phyloP scores from a whole-genome alignment of 2,113 vertebrate species.

The Ammodytes dubius region DNA sequence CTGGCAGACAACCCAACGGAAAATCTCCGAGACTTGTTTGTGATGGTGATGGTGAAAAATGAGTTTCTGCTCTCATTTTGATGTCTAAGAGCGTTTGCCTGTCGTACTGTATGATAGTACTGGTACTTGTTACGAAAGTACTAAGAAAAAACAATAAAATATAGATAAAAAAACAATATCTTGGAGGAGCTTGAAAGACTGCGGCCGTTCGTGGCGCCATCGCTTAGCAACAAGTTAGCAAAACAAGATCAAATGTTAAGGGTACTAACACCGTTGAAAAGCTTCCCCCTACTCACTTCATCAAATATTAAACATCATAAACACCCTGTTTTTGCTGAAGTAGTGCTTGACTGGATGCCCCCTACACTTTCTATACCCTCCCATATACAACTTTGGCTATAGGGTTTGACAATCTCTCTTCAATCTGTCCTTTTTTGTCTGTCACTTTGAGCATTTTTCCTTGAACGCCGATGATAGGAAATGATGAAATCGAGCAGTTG shows the following conservation, averaged over 20 bases:
- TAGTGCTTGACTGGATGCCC: background rate
- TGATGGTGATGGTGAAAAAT: too few species aligned
- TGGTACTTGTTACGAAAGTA: too few species aligned
- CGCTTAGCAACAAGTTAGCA: too few species aligned
- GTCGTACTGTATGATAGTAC: too few species aligned
- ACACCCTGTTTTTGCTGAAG: background rate
- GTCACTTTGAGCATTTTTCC: background rate
- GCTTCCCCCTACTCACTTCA: background rate
- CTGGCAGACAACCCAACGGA: too few species aligned
- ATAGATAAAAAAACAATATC: too few species aligned
- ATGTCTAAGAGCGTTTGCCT: too few species aligned
- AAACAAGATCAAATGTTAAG: background rate
- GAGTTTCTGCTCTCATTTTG: too few species aligned
- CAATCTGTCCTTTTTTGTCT: constrained; percentile 7
- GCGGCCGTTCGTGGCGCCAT: too few species aligned
- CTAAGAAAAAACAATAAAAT: too few species aligned
- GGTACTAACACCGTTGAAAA: background rate
- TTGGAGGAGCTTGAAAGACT: too few species aligned
- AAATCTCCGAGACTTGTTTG: too few species aligned
- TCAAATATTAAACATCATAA: background rate
- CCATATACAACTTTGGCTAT: background rate
- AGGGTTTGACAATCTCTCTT: background rate
- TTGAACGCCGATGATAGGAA: constrained; percentile 11
- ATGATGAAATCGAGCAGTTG: constrained; percentile 22
- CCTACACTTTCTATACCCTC: background rate